Percentiles rank a stretch among this genome's conserved stretches.
These are phyloP conservation scores for Coreius guichenoti DNA, from an alignment of 2,797 vertebrate genomes.

Conservation along the genomic window DNA sequence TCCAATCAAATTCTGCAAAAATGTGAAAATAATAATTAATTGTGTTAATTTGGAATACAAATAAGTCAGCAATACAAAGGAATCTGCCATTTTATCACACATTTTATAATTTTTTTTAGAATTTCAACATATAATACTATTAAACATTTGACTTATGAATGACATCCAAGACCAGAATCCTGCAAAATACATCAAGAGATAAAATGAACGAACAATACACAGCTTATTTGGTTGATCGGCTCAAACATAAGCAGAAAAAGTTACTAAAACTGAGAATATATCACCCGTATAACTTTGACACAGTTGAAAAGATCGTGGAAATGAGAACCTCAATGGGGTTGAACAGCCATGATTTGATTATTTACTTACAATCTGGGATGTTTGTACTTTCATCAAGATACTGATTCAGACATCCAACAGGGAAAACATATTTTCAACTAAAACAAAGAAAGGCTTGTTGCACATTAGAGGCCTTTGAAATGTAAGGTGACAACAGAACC, in stretches of 20 bases:
- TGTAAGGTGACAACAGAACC: constrained; percentile 1
- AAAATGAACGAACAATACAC: background rate
- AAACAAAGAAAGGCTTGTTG: constrained; percentile 15
- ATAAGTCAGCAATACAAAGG: background rate
- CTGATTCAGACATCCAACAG: constrained; percentile 1
- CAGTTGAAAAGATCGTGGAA: background rate
- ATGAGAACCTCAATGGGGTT: background rate
- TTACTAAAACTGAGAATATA: background rate
- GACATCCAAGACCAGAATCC: background rate
- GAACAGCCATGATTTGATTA: background rate
- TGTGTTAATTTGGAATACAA: background rate
- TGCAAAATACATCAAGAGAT: background rate
- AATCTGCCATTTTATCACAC: background rate
- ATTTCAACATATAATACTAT: background rate
- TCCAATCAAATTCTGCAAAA: background rate
- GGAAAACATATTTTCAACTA: background rate
- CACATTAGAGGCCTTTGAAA: background rate
- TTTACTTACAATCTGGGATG: constrained; percentile 20
- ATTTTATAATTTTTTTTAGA: background rate
- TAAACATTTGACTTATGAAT: background rate
- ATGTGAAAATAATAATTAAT: background rate
- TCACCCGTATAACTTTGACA: background rate
- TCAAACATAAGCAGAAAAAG: background rate
- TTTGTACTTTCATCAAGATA: constrained; percentile 16
- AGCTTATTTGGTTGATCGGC: background rate